Base-by-base conservation (phyloP, 2,113 vertebrate species). In the Pitta sordida region DNA sequence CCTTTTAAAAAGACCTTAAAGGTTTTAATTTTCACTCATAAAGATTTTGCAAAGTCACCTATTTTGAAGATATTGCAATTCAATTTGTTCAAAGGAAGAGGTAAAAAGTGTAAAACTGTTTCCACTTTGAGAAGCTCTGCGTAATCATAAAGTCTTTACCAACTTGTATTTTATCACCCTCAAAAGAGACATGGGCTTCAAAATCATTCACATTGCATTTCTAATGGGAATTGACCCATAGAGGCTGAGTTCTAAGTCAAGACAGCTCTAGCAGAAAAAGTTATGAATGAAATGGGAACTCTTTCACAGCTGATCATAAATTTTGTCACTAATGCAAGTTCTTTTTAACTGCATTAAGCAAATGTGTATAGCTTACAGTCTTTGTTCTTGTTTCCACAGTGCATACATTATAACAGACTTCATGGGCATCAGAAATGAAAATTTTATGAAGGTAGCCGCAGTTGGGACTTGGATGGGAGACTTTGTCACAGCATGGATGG, bases 391-490 rank as follows among this genome's bases (percentile, higher is more conserved):
- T 97, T 91, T 97, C 92, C 91, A 87, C 97, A 99, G 99, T 94
- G 96, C 98, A 63, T 98, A 99, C 96, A 98, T 99, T 97, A 99
- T 99, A 97, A 99, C 98, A 71, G 99, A 99, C 91, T 99, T 98
- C 96, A 99, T 99, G 99, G 99, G 99, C 96, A 99, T 99, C 97
- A 98, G 98, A 92, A 99, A 99, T 96, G 99, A 99, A 97, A 99
- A 98, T 97, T 99, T 99, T 94, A 99, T 99, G 99, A 99, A 99
- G 97, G 98, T 99, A 89, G 99, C 99, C 67, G 99, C 99, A 11
- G 98, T 99, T 90, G 99, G 99, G 85, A 99, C 99, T 27, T 99
- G 99, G 99, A 99, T 99, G 99, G 99, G 99, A 94, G 99, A 99
- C 96, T 99, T 99, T 96, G 99, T 99, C 96, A 99, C 99, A 51